Evolutionary conservation across 2,797 vertebrate genomes (phyloP).

Genomic region (Galagoides demidoff): DNA sequence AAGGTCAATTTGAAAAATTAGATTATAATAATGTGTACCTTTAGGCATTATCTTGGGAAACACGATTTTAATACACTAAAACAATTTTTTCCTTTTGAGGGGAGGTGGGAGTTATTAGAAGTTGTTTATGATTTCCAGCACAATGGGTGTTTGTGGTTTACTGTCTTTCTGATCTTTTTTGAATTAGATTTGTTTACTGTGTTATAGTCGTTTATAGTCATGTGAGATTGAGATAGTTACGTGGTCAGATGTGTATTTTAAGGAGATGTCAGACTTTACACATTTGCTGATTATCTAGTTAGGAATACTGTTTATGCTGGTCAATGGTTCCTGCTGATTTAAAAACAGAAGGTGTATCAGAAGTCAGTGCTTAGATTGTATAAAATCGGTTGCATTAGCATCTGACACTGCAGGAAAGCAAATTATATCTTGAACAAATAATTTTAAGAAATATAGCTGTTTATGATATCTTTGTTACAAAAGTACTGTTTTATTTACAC

Average conservation of each 20-base stretch:
- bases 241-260: slow-evolving; percentile 49
- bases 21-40: background rate
- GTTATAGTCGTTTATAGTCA: slow-evolving; percentile 51
- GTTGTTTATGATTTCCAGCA: slow-evolving; percentile 14
- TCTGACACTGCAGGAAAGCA: slow-evolving; percentile 73
- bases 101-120: background rate
- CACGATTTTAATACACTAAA: slow-evolving; percentile 48
- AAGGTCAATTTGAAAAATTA: slow-evolving; percentile 37
- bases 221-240: slow-evolving; percentile 35
- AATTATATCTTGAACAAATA: slow-evolving; percentile 62
- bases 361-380: slow-evolving; percentile 69
- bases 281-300: slow-evolving; percentile 67
- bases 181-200: slow-evolving; percentile 9
- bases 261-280: slow-evolving; percentile 24
- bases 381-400: slow-evolving; percentile 73
- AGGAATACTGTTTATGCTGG: slow-evolving; percentile 66
- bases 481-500: slow-evolving; percentile 64
- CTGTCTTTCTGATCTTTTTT: slow-evolving; percentile 35
- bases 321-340: slow-evolving; percentile 64
- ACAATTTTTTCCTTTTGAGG: background rate
- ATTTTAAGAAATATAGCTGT: slow-evolving; percentile 52
- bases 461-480: slow-evolving; percentile 62
- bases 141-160: background rate
- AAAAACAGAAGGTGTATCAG: slow-evolving; percentile 68
- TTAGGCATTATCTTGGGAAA: slow-evolving; percentile 64